Base-by-base conservation (phyloP, 2,888 invertebrate genomes). In the Euzetes globulus region DNA sequence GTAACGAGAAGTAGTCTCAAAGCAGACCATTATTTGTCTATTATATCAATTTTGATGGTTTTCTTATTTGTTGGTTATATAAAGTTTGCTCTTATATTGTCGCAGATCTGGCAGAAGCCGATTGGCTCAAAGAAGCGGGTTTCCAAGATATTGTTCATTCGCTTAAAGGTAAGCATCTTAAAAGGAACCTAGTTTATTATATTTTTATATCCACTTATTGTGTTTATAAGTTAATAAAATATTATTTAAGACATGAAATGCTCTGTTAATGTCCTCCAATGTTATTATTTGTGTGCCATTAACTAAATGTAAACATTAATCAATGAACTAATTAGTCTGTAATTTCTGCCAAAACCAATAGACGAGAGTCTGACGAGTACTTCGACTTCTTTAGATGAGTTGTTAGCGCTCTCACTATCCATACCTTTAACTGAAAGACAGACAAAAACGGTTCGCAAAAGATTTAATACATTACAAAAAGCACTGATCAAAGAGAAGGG, bases 61-160 rank as follows among this genome's bases (percentile, higher is more conserved):
- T 41, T 41, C 7, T 11, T 41, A 13, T 13, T 33, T 41, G 41
- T 41, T 41, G 7, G 13, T 41, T 41, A 41, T 41, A 41, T 41
- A 41, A 41, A 13, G 7, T 41, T 41, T 41, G 29, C 29, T 9
- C n/a, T 37, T 22, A 5, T 9, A 5, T 15, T 37, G 13, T 19
- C n/a, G n/a, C 37, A 68, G 68, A 45, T 68, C 22, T 45, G 37
- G 68, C 68, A 3, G 68, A 68, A 41, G 68, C 68, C 37, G 68
- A 68, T 68, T 68, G 68, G 68, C 45, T 68, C 7, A 68, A 19
- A 45, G 68, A 68, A 41, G 68, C 68, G 7, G 68, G 68, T 17
- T 22, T 68, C n/a, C 41, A 68, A 41, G 68, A 68, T 22, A 29
- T 68, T 68, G 41, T 68, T 22, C 68, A 68, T 45, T 68, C 68